Evolutionary conservation across 2,888 invertebrate species (phyloP).

Genomic region (Parnassius mnemosyne): DNA sequence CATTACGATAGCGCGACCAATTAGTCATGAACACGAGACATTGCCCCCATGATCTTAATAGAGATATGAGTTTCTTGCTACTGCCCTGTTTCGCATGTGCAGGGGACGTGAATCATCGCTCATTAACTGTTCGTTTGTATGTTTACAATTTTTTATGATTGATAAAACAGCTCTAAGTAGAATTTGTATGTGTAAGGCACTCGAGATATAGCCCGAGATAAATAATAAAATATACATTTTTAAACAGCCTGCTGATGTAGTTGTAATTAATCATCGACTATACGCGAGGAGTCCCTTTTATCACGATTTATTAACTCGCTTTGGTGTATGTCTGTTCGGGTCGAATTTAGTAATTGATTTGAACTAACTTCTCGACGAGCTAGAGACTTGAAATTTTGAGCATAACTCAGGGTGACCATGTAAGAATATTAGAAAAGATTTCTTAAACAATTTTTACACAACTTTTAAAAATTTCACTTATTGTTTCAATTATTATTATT

Average conservation of each 20-base stretch:
- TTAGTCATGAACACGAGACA: conserved; percentile 25
- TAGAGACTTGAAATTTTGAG: too few species aligned
- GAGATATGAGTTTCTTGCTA: conserved; percentile 27
- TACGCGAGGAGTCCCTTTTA: too few species aligned
- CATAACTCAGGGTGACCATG: too few species aligned
- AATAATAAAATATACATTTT: background rate
- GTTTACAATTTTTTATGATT: conserved; percentile 57
- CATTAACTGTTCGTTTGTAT: conserved; percentile 47
- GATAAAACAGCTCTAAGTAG: conserved; percentile 40
- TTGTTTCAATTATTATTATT: too few species aligned
- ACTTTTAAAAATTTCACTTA: too few species aligned
- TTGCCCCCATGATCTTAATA: conserved; percentile 25
- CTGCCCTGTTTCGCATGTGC: conserved; percentile 33
- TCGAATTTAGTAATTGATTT: too few species aligned
- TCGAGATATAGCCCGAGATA: conserved; percentile 29
- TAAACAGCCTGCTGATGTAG: background rate
- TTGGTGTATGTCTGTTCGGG: too few species aligned
- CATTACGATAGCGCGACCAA: conserved; percentile 23
- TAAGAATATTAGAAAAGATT: too few species aligned
- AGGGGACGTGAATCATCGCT: conserved; percentile 47
- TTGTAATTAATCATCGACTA: background rate
- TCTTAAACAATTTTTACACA: too few species aligned
- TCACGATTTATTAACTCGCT: too few species aligned
- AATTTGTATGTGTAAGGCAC: conserved; percentile 25
- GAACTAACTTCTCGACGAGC: too few species aligned